Conservation (phyloP, 2,888 invertebrate species). For the Drosophila buzzatii region DNA sequence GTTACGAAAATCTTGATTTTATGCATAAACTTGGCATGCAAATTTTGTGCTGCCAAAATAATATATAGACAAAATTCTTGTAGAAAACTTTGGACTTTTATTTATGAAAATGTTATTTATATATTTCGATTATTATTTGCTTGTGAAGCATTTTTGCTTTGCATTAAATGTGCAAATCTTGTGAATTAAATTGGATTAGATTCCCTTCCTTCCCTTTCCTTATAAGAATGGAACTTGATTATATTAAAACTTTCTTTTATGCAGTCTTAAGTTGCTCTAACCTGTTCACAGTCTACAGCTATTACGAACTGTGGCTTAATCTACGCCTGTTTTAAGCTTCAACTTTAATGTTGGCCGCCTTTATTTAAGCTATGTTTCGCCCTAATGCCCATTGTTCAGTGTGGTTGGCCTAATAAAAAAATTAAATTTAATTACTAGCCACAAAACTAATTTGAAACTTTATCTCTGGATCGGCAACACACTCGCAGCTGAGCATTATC, state of each 20-base stretch:
- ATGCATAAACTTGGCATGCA: background rate
- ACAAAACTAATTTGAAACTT: constrained; percentile 77
- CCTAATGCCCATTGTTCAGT: constrained; percentile 41
- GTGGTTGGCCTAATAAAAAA: constrained; percentile 71
- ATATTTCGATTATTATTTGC: background rate
- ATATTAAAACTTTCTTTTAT: too few species aligned
- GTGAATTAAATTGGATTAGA: background rate
- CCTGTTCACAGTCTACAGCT: background rate
- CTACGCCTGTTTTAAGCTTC: background rate
- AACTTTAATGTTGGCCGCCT: constrained; percentile 23
- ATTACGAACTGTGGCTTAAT: background rate
- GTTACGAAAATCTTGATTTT: constrained; percentile 14
- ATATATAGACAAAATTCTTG: background rate
- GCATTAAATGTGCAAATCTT: background rate
- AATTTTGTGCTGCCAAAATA: background rate
- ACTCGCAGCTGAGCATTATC: constrained; percentile 60
- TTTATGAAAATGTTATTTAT: constrained; percentile 1
- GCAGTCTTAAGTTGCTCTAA: background rate
- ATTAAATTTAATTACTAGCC: constrained; percentile 78
- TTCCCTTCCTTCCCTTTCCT: background rate
- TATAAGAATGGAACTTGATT: too few species aligned
- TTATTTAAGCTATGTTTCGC: constrained; percentile 31
- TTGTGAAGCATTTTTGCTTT: background rate
- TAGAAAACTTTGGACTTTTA: background rate
- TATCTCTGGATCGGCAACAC: constrained; percentile 68